These are phyloP conservation scores for Heteropelma amictum DNA, from an alignment of 2,888 invertebrate genomes.

Conservation along the genomic window DNA sequence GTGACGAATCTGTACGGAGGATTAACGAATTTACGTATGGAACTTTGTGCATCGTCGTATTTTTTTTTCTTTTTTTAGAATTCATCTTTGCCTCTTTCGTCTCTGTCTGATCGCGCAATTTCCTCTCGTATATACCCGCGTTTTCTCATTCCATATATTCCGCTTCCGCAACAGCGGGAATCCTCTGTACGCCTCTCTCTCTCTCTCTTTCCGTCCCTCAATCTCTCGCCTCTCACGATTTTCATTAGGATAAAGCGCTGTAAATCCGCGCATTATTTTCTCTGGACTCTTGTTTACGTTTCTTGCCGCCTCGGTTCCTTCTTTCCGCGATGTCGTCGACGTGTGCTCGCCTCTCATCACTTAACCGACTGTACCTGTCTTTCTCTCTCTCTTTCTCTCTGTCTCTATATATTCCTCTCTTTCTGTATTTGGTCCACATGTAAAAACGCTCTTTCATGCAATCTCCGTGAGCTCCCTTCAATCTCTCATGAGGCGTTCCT, in stretches of 20 bases:
- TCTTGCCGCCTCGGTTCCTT: constrained; percentile 63
- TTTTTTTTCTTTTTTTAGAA: too few species aligned
- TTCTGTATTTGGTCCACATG: not conserved
- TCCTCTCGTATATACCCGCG: not conserved
- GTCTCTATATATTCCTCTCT: constrained; percentile 2
- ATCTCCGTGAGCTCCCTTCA: not conserved
- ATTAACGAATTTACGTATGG: too few species aligned
- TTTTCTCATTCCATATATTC: constrained; percentile 7
- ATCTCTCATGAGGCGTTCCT: not conserved
- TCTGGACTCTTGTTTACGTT: constrained; percentile 52
- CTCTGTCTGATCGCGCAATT: not conserved
- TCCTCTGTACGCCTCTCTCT: constrained; percentile 1
- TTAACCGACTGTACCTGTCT: not conserved
- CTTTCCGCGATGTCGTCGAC: constrained; percentile 37
- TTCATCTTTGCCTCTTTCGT: too few species aligned
- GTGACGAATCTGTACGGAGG: too few species aligned
- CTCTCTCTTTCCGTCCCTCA: constrained; percentile 53
- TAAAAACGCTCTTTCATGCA: not conserved
- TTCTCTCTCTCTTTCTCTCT: constrained; percentile 19
- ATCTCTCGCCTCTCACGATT: constrained; percentile 63
- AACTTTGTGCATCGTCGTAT: too few species aligned
- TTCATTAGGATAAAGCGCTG: constrained; percentile 73
- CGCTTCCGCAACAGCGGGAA: not conserved
- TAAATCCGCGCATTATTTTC: constrained; percentile 64
- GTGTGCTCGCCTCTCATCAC: constrained; percentile 28